A percentile compares a stretch with the other conserved stretches of the same genome.
Conservation (phyloP, 2,113 vertebrate genomes). For the Leptosomus discolor region DNA sequence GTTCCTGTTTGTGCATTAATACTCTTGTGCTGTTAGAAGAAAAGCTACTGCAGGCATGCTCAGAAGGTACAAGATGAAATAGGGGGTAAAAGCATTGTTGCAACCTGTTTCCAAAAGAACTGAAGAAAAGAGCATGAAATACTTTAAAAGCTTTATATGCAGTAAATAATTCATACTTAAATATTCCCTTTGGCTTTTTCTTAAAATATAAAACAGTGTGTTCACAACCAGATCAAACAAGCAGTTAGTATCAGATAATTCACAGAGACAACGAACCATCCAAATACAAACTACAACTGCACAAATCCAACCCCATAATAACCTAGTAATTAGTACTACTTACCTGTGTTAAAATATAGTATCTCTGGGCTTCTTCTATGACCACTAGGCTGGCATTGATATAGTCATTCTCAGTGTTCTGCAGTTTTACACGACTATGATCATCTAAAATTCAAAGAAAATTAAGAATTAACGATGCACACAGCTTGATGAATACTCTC, state of each 20-base stretch:
- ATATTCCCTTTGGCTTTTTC: neutral
- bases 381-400: constrained; percentile 94
- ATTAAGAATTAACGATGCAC: neutral
- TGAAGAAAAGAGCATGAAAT: neutral
- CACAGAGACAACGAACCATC: neutral
- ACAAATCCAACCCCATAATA: neutral
- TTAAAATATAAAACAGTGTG: neutral
- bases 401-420: constrained; percentile 92
- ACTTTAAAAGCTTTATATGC: neutral
- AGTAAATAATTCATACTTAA: neutral
- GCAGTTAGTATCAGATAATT: neutral
- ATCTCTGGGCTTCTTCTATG: constrained; percentile 90
- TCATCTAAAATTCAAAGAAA: constrained; percentile 82
- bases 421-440: constrained; percentile 94
- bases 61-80: neutral
- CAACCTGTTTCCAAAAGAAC: neutral
- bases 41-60: neutral
- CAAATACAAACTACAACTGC: neutral
- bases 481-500: neutral
- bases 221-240: neutral
- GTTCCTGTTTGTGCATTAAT: neutral
- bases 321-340: constrained; percentile 5
- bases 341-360: constrained; percentile 95
- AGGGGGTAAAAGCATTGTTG: neutral
- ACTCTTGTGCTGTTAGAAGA: neutral